phyloP scores from a whole-genome alignment of 2,797 vertebrate genomes.

The Artibeus jamaicensis region DNA sequence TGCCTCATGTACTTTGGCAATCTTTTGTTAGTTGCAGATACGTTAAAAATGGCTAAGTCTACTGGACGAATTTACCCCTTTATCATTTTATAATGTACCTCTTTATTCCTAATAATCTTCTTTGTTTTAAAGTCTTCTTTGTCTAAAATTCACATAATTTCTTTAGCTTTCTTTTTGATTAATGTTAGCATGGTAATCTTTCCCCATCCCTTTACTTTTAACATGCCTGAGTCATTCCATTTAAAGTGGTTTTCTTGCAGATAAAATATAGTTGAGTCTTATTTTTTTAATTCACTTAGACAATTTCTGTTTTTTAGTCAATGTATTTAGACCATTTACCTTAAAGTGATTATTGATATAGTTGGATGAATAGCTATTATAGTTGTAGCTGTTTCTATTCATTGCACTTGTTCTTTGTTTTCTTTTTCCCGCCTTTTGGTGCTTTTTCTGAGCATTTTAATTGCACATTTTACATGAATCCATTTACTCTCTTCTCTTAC shows the following conservation, averaged over 20 bases:
- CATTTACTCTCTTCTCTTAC: neutral
- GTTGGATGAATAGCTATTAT: neutral
- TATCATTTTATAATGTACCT: neutral
- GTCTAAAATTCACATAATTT: neutral
- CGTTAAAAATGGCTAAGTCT: neutral
- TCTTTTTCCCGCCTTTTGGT: neutral
- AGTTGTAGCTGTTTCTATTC: neutral
- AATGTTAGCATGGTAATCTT: neutral
- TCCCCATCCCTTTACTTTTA: neutral
- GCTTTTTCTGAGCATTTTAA: slow-evolving; percentile 29
- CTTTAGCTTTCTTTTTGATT: neutral
- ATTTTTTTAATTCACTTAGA: neutral
- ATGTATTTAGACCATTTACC: neutral
- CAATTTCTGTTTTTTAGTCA: neutral
- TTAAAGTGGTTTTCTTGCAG: neutral
- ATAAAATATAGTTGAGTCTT: neutral
- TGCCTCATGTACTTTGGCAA: neutral
- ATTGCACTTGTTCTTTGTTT: neutral
- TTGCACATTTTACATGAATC: neutral
- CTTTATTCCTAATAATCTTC: neutral
- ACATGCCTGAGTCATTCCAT: neutral
- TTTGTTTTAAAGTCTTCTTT: neutral
- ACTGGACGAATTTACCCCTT: neutral
- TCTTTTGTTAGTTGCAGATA: neutral
- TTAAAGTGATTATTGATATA: neutral